Percentiles rank a stretch among this genome's conserved stretches.
Evolutionary conservation across 2,888 invertebrate species (phyloP).

Genomic region (Blera fallax): DNA sequence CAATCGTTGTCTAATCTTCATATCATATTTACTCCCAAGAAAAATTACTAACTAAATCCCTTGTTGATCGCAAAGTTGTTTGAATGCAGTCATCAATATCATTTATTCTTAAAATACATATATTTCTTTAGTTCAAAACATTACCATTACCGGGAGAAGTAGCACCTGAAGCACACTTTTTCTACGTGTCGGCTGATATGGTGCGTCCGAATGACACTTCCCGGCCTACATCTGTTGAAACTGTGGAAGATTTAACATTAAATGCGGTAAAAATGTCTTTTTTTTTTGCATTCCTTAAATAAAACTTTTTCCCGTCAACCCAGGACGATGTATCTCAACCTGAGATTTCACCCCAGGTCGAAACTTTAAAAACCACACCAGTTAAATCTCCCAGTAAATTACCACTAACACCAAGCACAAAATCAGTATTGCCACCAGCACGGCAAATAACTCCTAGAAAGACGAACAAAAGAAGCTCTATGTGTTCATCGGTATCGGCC

Average conservation of each 20-base stretch:
- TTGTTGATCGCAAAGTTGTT: too few relatives aligned
- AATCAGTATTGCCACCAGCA: constrained; percentile 6
- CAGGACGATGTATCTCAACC: constrained; percentile 59
- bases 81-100: too few relatives aligned
- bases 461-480: constrained; percentile 48
- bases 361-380: constrained; percentile 32
- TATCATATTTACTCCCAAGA: too few relatives aligned
- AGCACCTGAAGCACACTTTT: constrained; percentile 91
- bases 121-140: constrained; percentile 77
- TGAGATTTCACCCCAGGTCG: constrained; percentile 38
- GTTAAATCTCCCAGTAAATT: constrained; percentile 55
- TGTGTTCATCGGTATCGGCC: constrained; percentile 39
- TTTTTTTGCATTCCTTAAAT: background rate
- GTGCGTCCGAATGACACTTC: constrained; percentile 80
- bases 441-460: constrained; percentile 48
- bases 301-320: background rate
- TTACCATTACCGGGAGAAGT: constrained; percentile 83
- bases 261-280: constrained; percentile 45
- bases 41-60: too few relatives aligned
- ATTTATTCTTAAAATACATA: background rate
- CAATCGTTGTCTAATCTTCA: too few relatives aligned
- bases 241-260: constrained; percentile 78
- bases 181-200: constrained; percentile 87
- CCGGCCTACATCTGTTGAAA: constrained; percentile 81
- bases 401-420: constrained; percentile 72